These are phyloP conservation scores for Polylopha cassiicola DNA, from an alignment of 2,888 invertebrate genomes.

Conservation along the genomic window DNA sequence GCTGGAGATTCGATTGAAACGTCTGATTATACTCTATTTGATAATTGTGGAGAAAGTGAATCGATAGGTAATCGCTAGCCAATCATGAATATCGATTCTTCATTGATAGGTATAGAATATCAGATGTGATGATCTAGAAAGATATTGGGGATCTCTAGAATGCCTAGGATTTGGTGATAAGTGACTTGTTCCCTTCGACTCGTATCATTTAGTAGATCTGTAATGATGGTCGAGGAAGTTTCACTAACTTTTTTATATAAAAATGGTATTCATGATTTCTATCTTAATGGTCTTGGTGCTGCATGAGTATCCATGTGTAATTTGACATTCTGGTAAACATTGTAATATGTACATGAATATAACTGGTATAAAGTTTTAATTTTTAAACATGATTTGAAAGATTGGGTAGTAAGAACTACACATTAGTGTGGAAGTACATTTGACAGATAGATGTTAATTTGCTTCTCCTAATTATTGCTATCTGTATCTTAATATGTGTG, in stretches of 20 bases:
- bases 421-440: too few relatives aligned
- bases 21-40: slow-evolving; percentile 30
- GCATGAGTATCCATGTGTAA: slow-evolving; percentile 1
- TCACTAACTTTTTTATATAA: slow-evolving; percentile 2
- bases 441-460: too few relatives aligned
- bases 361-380: too few relatives aligned
- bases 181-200: too few relatives aligned
- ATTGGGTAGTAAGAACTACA: too few relatives aligned
- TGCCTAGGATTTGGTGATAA: too few relatives aligned
- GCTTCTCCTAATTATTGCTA: too few relatives aligned
- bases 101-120: slow-evolving; percentile 15
- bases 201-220: too few relatives aligned
- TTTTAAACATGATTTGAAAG: too few relatives aligned
- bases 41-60: slow-evolving; percentile 45
- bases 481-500: too few relatives aligned
- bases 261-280: slow-evolving; percentile 1
- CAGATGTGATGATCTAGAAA: slow-evolving; percentile 10
- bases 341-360: too few relatives aligned
- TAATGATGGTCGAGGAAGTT: slow-evolving; percentile 5
- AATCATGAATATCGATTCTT: slow-evolving; percentile 29
- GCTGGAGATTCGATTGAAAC: slow-evolving; percentile 38
- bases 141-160: slow-evolving; percentile 1
- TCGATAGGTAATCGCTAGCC: slow-evolving; percentile 37
- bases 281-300: slow-evolving; percentile 7
- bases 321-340: neutral